A percentile compares a stretch with the other conserved stretches of the same genome.
phyloP scores from a whole-genome alignment of 2,888 invertebrate species.

The Orthonevra nobilis region DNA sequence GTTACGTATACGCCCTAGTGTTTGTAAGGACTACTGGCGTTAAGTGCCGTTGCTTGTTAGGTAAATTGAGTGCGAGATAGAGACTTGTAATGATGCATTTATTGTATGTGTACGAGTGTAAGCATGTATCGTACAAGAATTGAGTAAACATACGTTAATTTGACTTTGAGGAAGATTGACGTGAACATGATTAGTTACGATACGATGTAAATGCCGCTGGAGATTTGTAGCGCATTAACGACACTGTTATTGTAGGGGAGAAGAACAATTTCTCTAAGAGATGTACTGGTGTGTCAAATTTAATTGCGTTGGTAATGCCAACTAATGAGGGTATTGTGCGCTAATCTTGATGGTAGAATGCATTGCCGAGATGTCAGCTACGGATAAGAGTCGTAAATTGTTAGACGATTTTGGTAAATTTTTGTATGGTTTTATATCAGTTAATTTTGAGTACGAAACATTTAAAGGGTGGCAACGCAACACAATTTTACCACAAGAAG shows the following conservation, averaged over 20 bases:
- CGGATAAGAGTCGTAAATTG: conserved; percentile 12
- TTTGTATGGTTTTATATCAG: neutral
- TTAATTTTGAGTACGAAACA: too few species aligned
- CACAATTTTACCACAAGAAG: too few species aligned
- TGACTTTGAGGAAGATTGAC: conserved; percentile 68
- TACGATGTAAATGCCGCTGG: conserved; percentile 21
- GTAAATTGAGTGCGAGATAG: conserved; percentile 52
- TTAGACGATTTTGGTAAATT: neutral
- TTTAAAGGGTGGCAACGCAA: too few species aligned
- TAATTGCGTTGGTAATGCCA: conserved; percentile 37
- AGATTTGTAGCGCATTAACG: conserved; percentile 21
- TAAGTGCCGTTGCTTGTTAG: conserved; percentile 45
- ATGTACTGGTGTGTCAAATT: conserved; percentile 33
- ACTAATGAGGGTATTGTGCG: conserved; percentile 13
- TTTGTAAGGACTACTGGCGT: neutral
- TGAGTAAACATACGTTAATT: conserved; percentile 53
- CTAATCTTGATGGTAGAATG: conserved; percentile 22
- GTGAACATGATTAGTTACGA: conserved; percentile 64
- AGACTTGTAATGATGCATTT: conserved; percentile 47
- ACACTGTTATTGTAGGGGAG: neutral
- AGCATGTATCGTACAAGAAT: conserved; percentile 1
- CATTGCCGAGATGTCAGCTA: conserved; percentile 16
- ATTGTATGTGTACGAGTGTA: neutral
- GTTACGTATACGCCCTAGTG: conserved; percentile 40
- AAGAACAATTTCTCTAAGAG: conserved; percentile 6